Conservation (phyloP, 2,888 invertebrate genomes). For the Dolichomitus sp. region DNA sequence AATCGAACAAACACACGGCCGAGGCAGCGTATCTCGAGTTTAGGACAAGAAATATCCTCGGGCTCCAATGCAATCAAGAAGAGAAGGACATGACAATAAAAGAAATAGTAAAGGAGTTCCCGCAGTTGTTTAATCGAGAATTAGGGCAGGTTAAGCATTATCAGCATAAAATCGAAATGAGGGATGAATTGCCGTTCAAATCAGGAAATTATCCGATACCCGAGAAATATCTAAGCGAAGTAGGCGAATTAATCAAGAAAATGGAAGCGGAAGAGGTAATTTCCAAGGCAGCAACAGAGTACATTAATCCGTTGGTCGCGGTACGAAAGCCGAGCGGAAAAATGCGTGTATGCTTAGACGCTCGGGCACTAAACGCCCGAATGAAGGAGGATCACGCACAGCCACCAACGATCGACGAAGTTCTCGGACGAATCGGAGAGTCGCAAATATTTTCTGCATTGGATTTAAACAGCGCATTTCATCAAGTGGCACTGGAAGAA, state of each 20-base stretch:
- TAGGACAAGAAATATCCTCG: constrained; percentile 6
- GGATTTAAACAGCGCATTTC: constrained; percentile 51
- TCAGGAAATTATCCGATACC: constrained; percentile 25
- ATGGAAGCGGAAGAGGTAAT: constrained; percentile 21
- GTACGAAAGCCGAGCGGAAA: constrained; percentile 20
- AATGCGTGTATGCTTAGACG: constrained; percentile 40
- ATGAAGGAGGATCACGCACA: constrained; percentile 43
- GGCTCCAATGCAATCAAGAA: neutral
- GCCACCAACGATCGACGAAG: constrained; percentile 47
- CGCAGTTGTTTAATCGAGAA: neutral
- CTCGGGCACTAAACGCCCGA: constrained; percentile 12
- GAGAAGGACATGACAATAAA: neutral
- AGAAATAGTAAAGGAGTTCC: neutral
- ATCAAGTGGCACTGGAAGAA: constrained; percentile 45
- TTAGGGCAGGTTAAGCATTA: constrained; percentile 14
- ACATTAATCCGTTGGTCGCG: constrained; percentile 40
- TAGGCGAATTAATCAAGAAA: constrained; percentile 14
- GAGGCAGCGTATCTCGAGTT: neutral
- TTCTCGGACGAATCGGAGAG: constrained; percentile 29
- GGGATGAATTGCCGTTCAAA: constrained; percentile 12
- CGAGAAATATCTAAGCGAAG: constrained; percentile 7
- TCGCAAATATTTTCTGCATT: constrained; percentile 49
- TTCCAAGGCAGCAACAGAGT: constrained; percentile 21
- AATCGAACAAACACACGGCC: neutral
- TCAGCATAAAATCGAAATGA: constrained; percentile 34